phyloP scores from a whole-genome alignment of 2,888 invertebrate species.

The Syrista parreyssii region DNA sequence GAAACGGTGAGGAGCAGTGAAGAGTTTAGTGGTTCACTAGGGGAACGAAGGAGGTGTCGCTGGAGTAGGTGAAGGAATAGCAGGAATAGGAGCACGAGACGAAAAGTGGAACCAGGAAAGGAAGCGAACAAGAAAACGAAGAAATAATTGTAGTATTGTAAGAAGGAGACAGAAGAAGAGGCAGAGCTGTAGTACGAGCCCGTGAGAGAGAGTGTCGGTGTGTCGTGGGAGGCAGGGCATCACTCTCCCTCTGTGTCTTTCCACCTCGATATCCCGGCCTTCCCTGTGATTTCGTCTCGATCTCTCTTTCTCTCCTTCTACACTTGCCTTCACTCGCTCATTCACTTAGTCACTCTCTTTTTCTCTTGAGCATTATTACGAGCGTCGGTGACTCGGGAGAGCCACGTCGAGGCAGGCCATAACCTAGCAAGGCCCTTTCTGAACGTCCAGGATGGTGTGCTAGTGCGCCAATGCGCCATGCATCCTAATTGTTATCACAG shows the following conservation, averaged over 20 bases:
- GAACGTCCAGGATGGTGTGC: neutral
- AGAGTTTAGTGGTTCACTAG: neutral
- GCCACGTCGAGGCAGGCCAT: constrained; percentile 3
- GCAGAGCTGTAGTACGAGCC: constrained; percentile 5
- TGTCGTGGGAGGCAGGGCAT: constrained; percentile 12
- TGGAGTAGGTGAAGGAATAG: no score
- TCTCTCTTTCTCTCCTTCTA: constrained; percentile 15
- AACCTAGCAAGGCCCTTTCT: neutral
- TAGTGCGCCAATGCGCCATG: neutral
- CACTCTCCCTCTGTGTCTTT: no score
- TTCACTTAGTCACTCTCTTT: neutral
- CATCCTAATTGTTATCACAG: neutral
- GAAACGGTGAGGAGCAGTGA: constrained; percentile 2
- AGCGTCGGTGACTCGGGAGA: neutral
- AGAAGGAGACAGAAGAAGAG: constrained; percentile 10
- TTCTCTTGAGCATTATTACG: constrained; percentile 1
- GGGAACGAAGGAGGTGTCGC: constrained; percentile 25
- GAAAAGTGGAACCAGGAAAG: constrained; percentile 9
- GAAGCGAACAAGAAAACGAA: constrained; percentile 6
- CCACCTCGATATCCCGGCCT: no score
- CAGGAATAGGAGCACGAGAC: no score
- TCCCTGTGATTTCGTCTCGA: neutral
- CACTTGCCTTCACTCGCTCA: neutral
- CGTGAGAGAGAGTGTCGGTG: constrained; percentile 17
- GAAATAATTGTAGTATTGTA: constrained; percentile 13